These are phyloP conservation scores for Dryas iulia DNA, from an alignment of 1,140 invertebrate genomes.

Conservation along the genomic window DNA sequence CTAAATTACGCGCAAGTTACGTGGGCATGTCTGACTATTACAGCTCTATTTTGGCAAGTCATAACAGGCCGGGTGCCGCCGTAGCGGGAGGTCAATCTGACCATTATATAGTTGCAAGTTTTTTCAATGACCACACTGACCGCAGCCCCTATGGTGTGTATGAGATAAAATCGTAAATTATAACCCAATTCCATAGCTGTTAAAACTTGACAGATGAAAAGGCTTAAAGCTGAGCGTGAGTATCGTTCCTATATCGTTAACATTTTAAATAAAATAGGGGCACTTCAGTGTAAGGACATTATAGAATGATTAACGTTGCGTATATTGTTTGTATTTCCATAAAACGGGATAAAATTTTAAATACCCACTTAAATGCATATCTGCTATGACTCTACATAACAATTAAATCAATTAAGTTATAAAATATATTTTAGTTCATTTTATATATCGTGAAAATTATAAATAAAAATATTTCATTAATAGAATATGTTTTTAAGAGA, in stretches of 20 bases:
- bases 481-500: too few relatives aligned
- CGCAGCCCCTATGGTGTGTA: conserved; percentile 71
- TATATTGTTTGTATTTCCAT: conserved; percentile 27
- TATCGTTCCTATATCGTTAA: conserved; percentile 66
- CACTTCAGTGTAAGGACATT: conserved; percentile 57
- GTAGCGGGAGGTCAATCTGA: conserved; percentile 49
- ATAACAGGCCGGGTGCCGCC: conserved; percentile 64
- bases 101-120: conserved; percentile 42
- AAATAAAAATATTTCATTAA: too few relatives aligned
- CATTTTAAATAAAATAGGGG: conserved; percentile 69
- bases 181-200: conserved; percentile 77
- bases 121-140: conserved; percentile 66
- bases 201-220: conserved; percentile 79
- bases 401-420: not conserved
- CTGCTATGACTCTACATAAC: not conserved
- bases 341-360: conserved; percentile 27
- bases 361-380: too few relatives aligned
- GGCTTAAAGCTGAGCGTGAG: conserved; percentile 58
- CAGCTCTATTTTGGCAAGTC: conserved; percentile 74
- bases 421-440: too few relatives aligned
- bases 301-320: conserved; percentile 53
- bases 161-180: conserved; percentile 79
- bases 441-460: too few relatives aligned
- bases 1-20: conserved; percentile 69
- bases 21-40: conserved; percentile 69